Evolutionary conservation across 2,113 vertebrate genomes (phyloP), one percentile per base, ranked within the genome.

Genomic region (Oplegnathus fasciatus): DNA sequence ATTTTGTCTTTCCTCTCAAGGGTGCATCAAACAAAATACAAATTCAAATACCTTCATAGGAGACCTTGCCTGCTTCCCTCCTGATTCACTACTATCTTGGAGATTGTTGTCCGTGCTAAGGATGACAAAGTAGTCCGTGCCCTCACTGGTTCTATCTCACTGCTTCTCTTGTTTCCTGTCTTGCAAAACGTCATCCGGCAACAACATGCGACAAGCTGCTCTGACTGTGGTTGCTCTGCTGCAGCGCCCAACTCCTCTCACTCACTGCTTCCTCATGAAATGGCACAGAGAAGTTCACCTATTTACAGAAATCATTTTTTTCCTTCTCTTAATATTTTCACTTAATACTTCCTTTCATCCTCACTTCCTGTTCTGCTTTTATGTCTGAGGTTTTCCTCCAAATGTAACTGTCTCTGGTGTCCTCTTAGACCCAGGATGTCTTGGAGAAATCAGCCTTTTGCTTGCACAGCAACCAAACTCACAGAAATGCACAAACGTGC

Each of bases 151-250:
- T 86, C 57, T 40, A 13, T 42, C 82, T 76, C 46, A 48, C 60
- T 74, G 37, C 70, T n/a, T 83, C 30, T 76, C 83, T 91, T 65
- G 67, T 82, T 93, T 94, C 92, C 94, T 92, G 92, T 93, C 86
- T 92, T 88, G 75, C 89, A 85, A 75, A 86, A 86, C 40, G 83
- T 80, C 46, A 86, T 76, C 67, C 34, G 60, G 65, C 77, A 83
- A 78, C 83, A 89, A 65, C 86, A 76, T 14, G 60, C 28, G 15
- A 28, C 44, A 14, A 24, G 34, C 55, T 75, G 75, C 76, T 77
- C 57, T 62, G 44, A 28, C 54, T 89, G 80, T 80, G 83, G 88
- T 93, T 79, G 73, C 76, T 65, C 24, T 80, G 70, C 76, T 74
- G 54, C 84, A 77, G 80, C 46, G 18, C 42, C 18, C 17, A 65